phyloP scores from a whole-genome alignment of 2,797 vertebrate genomes.

The Erethizon dorsatum region DNA sequence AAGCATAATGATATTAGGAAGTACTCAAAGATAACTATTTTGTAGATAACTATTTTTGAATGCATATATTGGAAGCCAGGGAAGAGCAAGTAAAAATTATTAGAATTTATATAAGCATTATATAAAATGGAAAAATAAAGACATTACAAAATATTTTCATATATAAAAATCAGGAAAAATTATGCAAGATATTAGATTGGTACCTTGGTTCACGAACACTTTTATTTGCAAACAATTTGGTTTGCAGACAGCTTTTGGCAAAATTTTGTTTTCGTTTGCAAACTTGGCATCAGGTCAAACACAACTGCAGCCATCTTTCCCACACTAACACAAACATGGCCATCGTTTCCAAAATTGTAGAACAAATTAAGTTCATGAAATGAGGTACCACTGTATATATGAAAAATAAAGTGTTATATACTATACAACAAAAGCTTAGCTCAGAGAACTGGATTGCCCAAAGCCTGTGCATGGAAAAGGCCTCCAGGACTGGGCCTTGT shows the following conservation, averaged over 20 bases:
- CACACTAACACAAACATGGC: background rate
- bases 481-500: background rate
- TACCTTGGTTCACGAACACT: background rate
- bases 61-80: background rate
- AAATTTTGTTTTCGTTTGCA: background rate
- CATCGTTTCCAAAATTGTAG: background rate
- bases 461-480: background rate
- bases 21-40: constrained; percentile 3
- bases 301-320: background rate
- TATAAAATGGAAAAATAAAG: constrained; percentile 30
- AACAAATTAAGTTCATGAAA: background rate
- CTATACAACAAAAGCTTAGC: background rate
- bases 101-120: constrained; percentile 13
- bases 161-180: background rate
- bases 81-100: background rate
- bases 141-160: constrained; percentile 2
- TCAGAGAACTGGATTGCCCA: background rate
- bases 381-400: background rate
- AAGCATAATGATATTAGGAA: background rate
- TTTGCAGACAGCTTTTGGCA: background rate
- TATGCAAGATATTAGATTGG: background rate
- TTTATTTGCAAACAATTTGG: background rate
- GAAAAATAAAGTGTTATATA: background rate
- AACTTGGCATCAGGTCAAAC: background rate
- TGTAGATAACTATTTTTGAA: background rate